phyloP scores from a whole-genome alignment of 2,797 vertebrate species.

The Ctenochaetus hawaiiensis region DNA sequence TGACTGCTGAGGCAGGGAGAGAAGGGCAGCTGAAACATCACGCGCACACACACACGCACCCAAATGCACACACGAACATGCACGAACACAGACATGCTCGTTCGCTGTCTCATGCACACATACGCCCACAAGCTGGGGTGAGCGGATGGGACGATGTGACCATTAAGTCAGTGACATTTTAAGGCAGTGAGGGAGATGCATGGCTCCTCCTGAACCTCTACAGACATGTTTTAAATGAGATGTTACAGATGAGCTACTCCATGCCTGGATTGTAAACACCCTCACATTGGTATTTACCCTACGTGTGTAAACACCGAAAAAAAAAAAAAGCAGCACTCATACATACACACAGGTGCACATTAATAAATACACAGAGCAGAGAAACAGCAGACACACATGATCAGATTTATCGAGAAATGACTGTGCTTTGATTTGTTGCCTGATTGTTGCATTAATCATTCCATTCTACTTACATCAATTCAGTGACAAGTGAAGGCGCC shows the following conservation, averaged over 20 bases:
- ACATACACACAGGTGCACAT: slow-evolving; percentile 27
- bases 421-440: slow-evolving; percentile 47
- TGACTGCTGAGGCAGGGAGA: slow-evolving; percentile 77
- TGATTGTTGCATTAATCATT: slow-evolving; percentile 66
- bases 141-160: slow-evolving; percentile 71
- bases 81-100: slow-evolving; percentile 6
- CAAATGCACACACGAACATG: slow-evolving; percentile 1
- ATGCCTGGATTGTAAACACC: slow-evolving; percentile 72
- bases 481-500: slow-evolving; percentile 41
- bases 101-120: slow-evolving; percentile 10
- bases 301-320: slow-evolving; percentile 64
- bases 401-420: slow-evolving; percentile 54
- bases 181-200: slow-evolving; percentile 73
- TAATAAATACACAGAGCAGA: slow-evolving; percentile 40
- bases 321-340: slow-evolving; percentile 9
- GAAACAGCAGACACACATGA: slow-evolving; percentile 38
- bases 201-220: slow-evolving; percentile 65
- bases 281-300: slow-evolving; percentile 73
- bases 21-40: slow-evolving; percentile 78
- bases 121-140: slow-evolving; percentile 32
- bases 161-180: slow-evolving; percentile 84
- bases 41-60: slow-evolving; percentile 42
- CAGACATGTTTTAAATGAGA: slow-evolving; percentile 81
- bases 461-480: slow-evolving; percentile 47
- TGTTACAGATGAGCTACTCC: slow-evolving; percentile 80